Conservation (phyloP, 2,113 vertebrate genomes). For the human (Homo sapiens) region GRCh38 chr13:107141001-107141500, state of each 20-base stretch:
- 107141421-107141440: not conserved
- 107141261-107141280: not conserved
- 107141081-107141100: not conserved
- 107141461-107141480: not conserved
- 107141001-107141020: not conserved
- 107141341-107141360: not conserved
- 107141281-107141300: not conserved
- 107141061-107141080: not conserved
- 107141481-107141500: not conserved
- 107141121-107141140: not conserved
- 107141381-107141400: not conserved
- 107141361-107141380: not conserved
- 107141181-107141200: not conserved
- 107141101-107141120: not conserved
- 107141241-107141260: not conserved
- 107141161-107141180: not conserved
- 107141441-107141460: not conserved
- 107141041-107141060: not conserved
- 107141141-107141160: not conserved
- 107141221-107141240: not conserved
- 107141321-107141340: fast-evolving
- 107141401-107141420: not conserved
- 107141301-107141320: too few relatives aligned
- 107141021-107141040: not conserved
- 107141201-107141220: not conserved